Evolutionary conservation across 2,113 vertebrate genomes (phyloP).

Genomic region (Lasiurus cinereus): DNA sequence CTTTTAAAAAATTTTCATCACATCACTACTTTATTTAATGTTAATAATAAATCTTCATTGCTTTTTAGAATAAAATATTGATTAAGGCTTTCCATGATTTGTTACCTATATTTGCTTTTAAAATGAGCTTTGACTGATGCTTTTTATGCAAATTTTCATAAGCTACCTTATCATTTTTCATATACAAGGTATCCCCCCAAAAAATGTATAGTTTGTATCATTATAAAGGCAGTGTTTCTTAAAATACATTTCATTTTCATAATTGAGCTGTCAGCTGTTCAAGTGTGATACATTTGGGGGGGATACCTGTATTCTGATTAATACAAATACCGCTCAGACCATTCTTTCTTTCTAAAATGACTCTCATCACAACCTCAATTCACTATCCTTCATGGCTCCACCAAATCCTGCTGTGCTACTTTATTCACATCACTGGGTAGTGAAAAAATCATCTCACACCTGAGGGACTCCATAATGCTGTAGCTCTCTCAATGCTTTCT

Average conservation of each 20-base stretch:
- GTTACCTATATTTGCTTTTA: not conserved
- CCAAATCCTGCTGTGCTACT: not conserved
- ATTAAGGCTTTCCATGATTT: not conserved
- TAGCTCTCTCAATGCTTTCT: not conserved
- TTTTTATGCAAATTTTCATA: slow-evolving; percentile 19
- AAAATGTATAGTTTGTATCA: too few species aligned
- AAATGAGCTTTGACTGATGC: not conserved
- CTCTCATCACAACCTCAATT: not conserved
- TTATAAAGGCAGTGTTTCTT: too few species aligned
- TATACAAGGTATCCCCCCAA: not conserved
- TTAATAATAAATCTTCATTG: slow-evolving; percentile 22
- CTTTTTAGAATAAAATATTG: slow-evolving; percentile 46
- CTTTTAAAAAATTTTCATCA: not conserved
- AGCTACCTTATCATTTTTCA: not conserved
- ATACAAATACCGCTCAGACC: not conserved
- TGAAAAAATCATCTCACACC: not conserved
- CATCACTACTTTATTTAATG: not conserved
- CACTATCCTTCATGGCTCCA: not conserved
- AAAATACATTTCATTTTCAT: too few species aligned
- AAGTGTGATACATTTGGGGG: too few species aligned
- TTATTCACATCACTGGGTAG: not conserved
- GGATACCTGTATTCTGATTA: not conserved
- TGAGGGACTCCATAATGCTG: not conserved
- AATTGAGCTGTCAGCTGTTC: too few species aligned
- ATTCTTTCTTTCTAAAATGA: slow-evolving; percentile 36